These are phyloP conservation scores for Dasyurus viverrinus DNA, from an alignment of 2,113 vertebrate species.

Conservation along the genomic window DNA sequence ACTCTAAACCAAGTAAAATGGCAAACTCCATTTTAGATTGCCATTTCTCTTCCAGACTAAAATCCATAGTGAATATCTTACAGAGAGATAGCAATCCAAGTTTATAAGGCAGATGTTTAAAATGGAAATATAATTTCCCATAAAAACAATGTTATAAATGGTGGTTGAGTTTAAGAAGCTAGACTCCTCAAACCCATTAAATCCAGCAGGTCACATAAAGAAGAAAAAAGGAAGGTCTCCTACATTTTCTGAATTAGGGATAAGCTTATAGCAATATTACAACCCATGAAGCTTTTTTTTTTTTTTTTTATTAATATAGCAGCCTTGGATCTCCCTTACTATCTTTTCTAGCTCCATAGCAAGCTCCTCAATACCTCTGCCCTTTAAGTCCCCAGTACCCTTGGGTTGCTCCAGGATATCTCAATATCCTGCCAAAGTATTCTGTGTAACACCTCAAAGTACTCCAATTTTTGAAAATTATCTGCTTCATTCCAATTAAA, in stretches of 20 bases:
- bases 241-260: background rate
- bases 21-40: background rate
- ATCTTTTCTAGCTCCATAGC: background rate
- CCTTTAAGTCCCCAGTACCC: background rate
- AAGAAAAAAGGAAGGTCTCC: background rate
- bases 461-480: background rate
- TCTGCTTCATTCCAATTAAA: background rate
- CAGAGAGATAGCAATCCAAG: background rate
- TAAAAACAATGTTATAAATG: background rate
- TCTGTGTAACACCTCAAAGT: background rate
- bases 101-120: background rate
- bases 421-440: background rate
- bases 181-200: background rate
- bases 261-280: background rate
- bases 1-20: constrained; percentile 37
- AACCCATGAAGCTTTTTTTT: background rate
- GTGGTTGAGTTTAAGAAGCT: background rate
- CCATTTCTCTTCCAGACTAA: background rate
- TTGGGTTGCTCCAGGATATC: background rate
- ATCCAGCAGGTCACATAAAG: background rate
- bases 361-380: background rate
- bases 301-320: background rate
- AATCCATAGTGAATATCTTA: background rate
- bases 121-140: background rate
- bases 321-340: background rate